Base-by-base conservation (phyloP, 2,113 vertebrate species). In the Mungos mungo region DNA sequence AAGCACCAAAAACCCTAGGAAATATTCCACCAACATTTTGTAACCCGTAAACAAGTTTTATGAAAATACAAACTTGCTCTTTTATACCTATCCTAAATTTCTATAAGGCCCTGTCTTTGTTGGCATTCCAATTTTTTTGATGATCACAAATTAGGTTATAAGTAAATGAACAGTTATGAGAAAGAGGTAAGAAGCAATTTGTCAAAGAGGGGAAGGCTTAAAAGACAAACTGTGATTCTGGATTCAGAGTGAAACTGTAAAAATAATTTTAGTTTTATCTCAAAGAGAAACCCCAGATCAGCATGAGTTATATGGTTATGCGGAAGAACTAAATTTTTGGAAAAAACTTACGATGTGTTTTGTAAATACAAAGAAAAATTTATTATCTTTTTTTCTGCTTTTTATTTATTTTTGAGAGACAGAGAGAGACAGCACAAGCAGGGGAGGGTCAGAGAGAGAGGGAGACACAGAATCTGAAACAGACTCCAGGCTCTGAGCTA, bases 181-280 rank as follows among this genome's bases (percentile, higher is more conserved):
- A 72, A 90, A 63, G 7, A 86, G 18, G 21, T 66, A 41, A 94
- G 60, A 79, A 57, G 27, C 15, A 60, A n/a, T 57, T 57, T 86
- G 23, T 69, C 81, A 69, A 2, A 81, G 93, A 66, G 7, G 47
- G 7, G 71, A 85, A 81, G 19, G 57, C 45, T 95, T 89, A 71
- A 89, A 81, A 90, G 38, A 86, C 13, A 81, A 95, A 91, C 33
- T 80, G 50, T 77, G 47, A 52, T 33, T 88, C 23, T 72, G 60
- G 41, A 86, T 92, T 92, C 68, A 79, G 35, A 82, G 38, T 86
- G 68, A 95, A 96, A 38, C 31, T 57, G n/a, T 23, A 85, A 88
- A 79, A 82, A 38, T 33, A 45, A 76, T 52, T 91, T 92, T 71
- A 63, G 18, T 60, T 84, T 91, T 87, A 66, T 41, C 86, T 85